These are phyloP conservation scores for Trachemys scripta DNA, from an alignment of 2,113 vertebrate species.

Conservation along the genomic window DNA sequence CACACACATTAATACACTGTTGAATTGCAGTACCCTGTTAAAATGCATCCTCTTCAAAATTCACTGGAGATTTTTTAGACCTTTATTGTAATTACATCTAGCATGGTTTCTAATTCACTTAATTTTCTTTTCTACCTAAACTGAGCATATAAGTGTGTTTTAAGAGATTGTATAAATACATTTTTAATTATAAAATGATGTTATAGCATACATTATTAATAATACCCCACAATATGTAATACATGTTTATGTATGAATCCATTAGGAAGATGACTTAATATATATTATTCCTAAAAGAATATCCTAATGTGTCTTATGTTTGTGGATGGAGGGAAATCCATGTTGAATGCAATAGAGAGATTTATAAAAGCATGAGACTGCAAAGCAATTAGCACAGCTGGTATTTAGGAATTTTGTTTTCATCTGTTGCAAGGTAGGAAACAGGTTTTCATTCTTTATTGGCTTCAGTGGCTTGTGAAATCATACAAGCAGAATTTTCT, in stretches of 20 bases:
- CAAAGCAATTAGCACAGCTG: background rate
- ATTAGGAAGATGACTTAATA: conserved; percentile 77
- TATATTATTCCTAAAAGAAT: conserved; percentile 68
- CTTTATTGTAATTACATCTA: conserved; percentile 81
- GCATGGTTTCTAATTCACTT: conserved; percentile 81
- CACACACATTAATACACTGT: conserved; percentile 49
- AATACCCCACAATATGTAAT: conserved; percentile 80
- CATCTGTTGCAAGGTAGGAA: conserved; percentile 34
- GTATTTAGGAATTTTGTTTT: conserved; percentile 64
- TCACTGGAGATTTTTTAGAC: conserved; percentile 78
- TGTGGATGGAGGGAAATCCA: conserved; percentile 59
- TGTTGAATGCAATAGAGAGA: conserved; percentile 36
- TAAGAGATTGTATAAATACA: conserved; percentile 84
- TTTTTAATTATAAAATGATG: conserved; percentile 85
- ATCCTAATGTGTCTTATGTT: conserved; percentile 71
- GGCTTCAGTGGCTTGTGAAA: conserved; percentile 57
- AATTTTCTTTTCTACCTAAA: conserved; percentile 81
- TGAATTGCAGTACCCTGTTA: conserved; percentile 47
- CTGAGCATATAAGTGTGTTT: conserved; percentile 76
- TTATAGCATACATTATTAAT: conserved; percentile 83
- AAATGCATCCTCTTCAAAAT: conserved; percentile 77
- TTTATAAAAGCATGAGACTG: conserved; percentile 55
- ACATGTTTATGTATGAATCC: conserved; percentile 81
- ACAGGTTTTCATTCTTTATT: conserved; percentile 45
- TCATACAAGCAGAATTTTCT: conserved; percentile 28